Conservation (phyloP, 2,888 invertebrate species). For the Oxystoma pomonae region DNA sequence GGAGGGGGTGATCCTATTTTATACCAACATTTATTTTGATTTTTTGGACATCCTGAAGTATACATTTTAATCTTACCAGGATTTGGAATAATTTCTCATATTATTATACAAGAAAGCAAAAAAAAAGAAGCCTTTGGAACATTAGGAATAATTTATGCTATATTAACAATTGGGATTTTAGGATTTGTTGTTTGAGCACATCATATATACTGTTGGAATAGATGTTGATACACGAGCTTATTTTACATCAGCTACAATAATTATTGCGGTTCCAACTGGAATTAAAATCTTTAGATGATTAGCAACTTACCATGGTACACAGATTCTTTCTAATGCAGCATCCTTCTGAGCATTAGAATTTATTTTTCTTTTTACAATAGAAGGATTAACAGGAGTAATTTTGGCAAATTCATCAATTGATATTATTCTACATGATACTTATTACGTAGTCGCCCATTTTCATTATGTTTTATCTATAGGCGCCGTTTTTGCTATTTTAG, state of each 20-base stretch:
- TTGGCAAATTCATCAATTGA: constrained; percentile 74
- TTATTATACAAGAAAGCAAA: constrained; percentile 70
- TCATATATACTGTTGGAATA: constrained; percentile 82
- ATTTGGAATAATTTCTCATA: constrained; percentile 78
- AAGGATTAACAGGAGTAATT: constrained; percentile 66
- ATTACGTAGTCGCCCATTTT: constrained; percentile 80
- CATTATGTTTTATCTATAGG: constrained; percentile 79
- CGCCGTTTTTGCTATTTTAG: constrained; percentile 75
- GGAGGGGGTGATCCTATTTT: constrained; percentile 79
- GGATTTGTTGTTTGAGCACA: constrained; percentile 86
- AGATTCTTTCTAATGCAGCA: constrained; percentile 56
- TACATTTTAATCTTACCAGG: constrained; percentile 83
- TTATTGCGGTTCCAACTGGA: constrained; percentile 82
- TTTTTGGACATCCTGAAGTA: constrained; percentile 84
- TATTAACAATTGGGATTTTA: constrained; percentile 74
- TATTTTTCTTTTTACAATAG: constrained; percentile 73
- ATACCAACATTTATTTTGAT: constrained; percentile 83
- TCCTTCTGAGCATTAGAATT: constrained; percentile 69
- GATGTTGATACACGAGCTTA: constrained; percentile 81
- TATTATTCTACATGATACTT: constrained; percentile 75
- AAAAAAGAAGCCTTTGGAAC: constrained; percentile 71
- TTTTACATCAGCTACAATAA: constrained; percentile 80
- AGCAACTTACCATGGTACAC: constrained; percentile 63
- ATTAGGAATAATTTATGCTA: constrained; percentile 80
- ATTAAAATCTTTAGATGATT: constrained; percentile 81